Percentiles rank a stretch among this genome's conserved stretches.
Evolutionary conservation across 2,113 vertebrate genomes (phyloP).

Genomic region (Corvus hawaiiensis): DNA sequence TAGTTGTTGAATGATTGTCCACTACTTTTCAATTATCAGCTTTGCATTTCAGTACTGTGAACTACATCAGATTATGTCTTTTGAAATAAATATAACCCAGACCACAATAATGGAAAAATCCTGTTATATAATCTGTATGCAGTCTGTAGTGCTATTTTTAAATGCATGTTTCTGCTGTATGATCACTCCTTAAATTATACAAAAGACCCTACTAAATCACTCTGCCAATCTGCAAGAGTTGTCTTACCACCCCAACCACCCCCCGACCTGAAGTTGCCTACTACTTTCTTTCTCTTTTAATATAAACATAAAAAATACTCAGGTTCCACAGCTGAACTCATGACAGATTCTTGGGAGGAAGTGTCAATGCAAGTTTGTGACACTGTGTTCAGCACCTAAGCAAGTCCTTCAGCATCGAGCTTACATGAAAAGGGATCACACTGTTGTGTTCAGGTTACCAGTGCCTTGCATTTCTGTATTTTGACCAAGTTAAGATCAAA

Average conservation of each 20-base stretch:
- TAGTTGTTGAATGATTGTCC: background rate
- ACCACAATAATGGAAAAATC: background rate
- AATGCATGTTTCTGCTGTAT: background rate
- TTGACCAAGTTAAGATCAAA: background rate
- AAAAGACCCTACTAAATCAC: background rate
- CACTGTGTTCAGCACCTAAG: background rate
- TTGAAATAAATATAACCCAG: background rate
- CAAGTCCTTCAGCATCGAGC: background rate
- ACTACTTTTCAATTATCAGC: background rate
- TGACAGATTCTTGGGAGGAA: background rate
- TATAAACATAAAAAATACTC: background rate
- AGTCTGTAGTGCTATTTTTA: background rate
- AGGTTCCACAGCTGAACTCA: background rate
- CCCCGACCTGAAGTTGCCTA: background rate
- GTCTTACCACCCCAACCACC: background rate
- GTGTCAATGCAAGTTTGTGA: background rate
- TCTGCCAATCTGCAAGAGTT: background rate
- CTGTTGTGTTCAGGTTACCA: background rate
- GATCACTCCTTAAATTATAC: background rate
- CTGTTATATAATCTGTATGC: background rate
- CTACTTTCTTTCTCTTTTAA: background rate
- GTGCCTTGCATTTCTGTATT: background rate
- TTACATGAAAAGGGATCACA: background rate
- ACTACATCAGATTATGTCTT: background rate
- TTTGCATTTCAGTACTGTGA: background rate